Base-by-base conservation (phyloP, 1,140 invertebrate species). In the Vanessa atalanta region DNA sequence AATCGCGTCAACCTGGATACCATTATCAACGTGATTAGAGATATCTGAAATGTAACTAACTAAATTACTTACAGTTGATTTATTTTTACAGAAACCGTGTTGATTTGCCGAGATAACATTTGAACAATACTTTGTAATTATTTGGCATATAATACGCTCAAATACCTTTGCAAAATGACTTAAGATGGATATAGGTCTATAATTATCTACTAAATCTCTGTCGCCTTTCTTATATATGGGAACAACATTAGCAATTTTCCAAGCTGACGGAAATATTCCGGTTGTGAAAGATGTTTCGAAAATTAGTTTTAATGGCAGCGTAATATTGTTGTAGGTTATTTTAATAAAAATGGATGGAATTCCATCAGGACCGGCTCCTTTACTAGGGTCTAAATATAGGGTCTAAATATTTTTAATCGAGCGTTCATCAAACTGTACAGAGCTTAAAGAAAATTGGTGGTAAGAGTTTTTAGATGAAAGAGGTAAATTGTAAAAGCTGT, bases 261-360 rank as follows among this genome's bases (percentile, higher is more conserved):
- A 75, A n/a, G 53, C 47, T 12, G 57, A n/a, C 6, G 66, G 73
- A 57, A 75, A 75, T 15, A 23, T 20, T 14, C 4, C 26, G 26
- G 26, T 31, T 5, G 2, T 31, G 5, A 31, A 31, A 31, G 26
- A 31, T 2, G 26, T 31, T 60, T 75, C 37, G 53, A 70, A 75
- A 16, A 75, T 60, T 43, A 75, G 6, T 50, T 75, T 70, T 50
- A 65, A 14, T 47, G 73, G 73, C 7, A 70, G 31, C 23, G 73
- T 64, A 15, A 70, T 20, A 60, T 70, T 23, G 31, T 70, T 75
- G 50, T 65, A 57, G 1, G 73, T 75, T 14, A 8, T 70, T 70
- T 75, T 75, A 53, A 75, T 70, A 48, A 75, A 75, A 47, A 65
- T 60, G 3, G 73, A 51, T 2, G 73, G 73, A 5, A 75, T 75